Evolutionary conservation across 2,888 invertebrate genomes (phyloP).

Genomic region (Hypena proboscidalis): DNA sequence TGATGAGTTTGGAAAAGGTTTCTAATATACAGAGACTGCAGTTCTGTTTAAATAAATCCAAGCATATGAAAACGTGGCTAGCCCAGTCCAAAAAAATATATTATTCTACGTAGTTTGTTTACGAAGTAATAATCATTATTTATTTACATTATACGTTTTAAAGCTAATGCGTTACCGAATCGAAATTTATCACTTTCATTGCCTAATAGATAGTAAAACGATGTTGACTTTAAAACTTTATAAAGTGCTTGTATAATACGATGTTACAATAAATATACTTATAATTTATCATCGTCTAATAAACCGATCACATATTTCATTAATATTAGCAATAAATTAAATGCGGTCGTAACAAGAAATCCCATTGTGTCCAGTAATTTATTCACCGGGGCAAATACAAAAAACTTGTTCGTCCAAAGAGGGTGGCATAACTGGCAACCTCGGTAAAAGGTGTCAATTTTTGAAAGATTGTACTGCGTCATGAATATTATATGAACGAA

Average conservation of each 20-base stretch:
- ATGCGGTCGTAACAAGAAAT: constrained; percentile 54
- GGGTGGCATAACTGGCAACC: constrained; percentile 64
- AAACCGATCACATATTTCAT: constrained; percentile 42
- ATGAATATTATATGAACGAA: constrained; percentile 85
- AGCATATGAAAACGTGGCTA: too few relatives aligned
- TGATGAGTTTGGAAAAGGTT: constrained; percentile 9
- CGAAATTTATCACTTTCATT: too few relatives aligned
- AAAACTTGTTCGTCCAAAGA: constrained; percentile 74
- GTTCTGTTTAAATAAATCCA: too few relatives aligned
- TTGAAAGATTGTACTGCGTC: constrained; percentile 84
- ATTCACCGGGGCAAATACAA: constrained; percentile 78
- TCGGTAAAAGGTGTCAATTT: constrained; percentile 82
- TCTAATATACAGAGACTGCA: constrained; percentile 1
- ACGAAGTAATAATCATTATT: too few relatives aligned
- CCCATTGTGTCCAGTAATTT: constrained; percentile 74
- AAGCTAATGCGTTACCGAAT: too few relatives aligned
- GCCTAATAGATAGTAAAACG: too few relatives aligned
- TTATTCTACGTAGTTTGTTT: too few relatives aligned
- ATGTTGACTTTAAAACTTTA: too few relatives aligned
- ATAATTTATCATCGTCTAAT: constrained; percentile 31
- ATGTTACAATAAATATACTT: too few relatives aligned
- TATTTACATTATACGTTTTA: too few relatives aligned
- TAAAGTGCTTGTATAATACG: too few relatives aligned
- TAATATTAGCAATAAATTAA: constrained; percentile 59
- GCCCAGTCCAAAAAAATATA: too few relatives aligned